Base-by-base conservation (phyloP, 2,113 vertebrate genomes). In the Anser brachyrhynchus region DNA sequence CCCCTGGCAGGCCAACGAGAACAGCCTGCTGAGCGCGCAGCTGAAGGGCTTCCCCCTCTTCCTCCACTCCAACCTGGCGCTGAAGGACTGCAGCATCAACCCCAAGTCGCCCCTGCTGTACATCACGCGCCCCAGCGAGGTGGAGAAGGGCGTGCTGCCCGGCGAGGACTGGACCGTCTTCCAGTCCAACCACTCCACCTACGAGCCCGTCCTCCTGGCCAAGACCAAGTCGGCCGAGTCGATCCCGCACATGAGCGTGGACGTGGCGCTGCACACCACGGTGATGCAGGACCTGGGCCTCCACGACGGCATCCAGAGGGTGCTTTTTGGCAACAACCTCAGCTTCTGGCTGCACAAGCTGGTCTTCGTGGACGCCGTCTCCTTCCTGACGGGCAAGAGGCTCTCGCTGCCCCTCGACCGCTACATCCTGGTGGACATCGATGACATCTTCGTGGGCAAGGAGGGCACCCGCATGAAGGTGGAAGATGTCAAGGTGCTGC, bases 111-210 rank as follows among this genome's bases (percentile, higher is more conserved):
- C 99, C 1, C 98, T 99, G 78, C 98, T 99, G 55, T 99, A 99
- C 13, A 99, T 99, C 97, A 99, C 99, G 0, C 98, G 98, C 44
- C 98, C 99, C 22, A 99, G 98, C 0, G 98, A 99, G 97, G 98
- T 99, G 64, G 98, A 99, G 94, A 99, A 98, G 55, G 99, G 99
- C 0, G 98, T 99, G 46, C 98, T 99, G 31, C 99, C 99, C 0
- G 99, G 99, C 3, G 99, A 99, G 41, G 99, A 99, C 97, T 99
- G 99, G 99, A 99, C 99, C 0, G 99, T 99, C 65, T 99, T 99
- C 97, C 99, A 99, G 97, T 99, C 99, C 76, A 99, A 99, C 97
- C 99, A 99, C 96, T 99, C 99, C 52, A 99, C 99, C 25, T 99
- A 99, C 0, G 99, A 99, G 97, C 99, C 99, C 0, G 99, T 99